phyloP scores from a whole-genome alignment of 2,888 invertebrate species.

The Drosophila mercatorum region DNA sequence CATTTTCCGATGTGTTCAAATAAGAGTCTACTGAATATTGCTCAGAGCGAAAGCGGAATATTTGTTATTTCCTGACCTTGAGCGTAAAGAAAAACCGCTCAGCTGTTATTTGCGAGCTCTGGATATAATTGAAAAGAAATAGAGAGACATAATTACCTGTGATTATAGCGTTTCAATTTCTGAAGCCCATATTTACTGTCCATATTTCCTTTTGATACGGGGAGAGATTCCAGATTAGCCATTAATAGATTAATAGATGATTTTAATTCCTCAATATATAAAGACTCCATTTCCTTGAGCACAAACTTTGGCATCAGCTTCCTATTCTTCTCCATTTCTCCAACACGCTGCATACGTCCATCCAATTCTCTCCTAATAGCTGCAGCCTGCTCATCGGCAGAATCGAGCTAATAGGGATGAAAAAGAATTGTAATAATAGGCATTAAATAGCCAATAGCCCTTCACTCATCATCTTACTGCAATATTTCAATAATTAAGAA shows the following conservation, averaged over 20 bases:
- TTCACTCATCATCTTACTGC: too few species aligned
- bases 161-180: conserved; percentile 99
- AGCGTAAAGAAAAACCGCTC: too few species aligned
- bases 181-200: conserved; percentile 99
- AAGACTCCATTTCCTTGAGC: conserved; percentile 99
- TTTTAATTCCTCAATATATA: conserved; percentile 99
- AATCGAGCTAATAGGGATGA: conserved; percentile 91
- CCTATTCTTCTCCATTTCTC: conserved; percentile 98
- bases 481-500: too few species aligned
- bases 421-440: conserved; percentile 83
- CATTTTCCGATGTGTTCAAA: too few species aligned
- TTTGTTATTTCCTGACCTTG: too few species aligned
- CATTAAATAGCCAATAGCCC: conserved; percentile 88
- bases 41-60: too few species aligned
- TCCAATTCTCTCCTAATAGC: conserved; percentile 99
- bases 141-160: conserved; percentile 87
- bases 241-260: conserved; percentile 98
- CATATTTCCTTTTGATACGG: conserved; percentile 98
- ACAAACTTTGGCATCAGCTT: conserved; percentile 99
- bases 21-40: too few species aligned
- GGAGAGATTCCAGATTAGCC: conserved; percentile 99
- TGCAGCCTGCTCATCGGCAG: conserved; percentile 99
- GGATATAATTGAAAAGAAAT: background rate
- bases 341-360: conserved; percentile 97
- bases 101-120: too few species aligned